These are phyloP conservation scores for Drosophila birchii DNA, from an alignment of 2,888 invertebrate genomes.

Conservation along the genomic window DNA sequence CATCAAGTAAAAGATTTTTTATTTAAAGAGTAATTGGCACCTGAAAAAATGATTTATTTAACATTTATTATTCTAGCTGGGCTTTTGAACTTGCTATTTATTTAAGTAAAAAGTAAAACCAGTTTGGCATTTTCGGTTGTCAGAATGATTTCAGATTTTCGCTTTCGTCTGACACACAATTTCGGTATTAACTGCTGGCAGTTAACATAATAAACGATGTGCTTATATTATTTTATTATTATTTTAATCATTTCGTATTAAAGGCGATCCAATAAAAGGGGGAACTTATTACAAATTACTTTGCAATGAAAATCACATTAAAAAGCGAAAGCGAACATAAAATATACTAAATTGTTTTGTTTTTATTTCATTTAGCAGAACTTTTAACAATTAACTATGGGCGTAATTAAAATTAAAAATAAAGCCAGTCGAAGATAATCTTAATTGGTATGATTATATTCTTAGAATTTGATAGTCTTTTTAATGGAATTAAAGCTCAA, in stretches of 20 bases:
- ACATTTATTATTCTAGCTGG: not conserved
- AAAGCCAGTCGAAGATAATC: not conserved
- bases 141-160: conserved; percentile 10
- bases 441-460: conserved; percentile 3
- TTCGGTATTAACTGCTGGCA: conserved; percentile 12
- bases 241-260: not conserved
- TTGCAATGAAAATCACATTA: not conserved
- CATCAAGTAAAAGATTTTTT: not conserved
- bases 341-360: not conserved
- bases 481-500: not conserved
- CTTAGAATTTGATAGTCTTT: not conserved
- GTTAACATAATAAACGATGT: conserved; percentile 4
- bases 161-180: not conserved
- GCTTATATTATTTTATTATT: conserved; percentile 10
- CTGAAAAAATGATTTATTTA: not conserved
- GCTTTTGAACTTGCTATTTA: conserved; percentile 6
- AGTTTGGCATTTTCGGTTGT: conserved; percentile 3
- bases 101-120: conserved; percentile 6
- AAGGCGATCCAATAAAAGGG: not conserved
- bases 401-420: not conserved
- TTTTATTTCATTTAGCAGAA: not conserved
- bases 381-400: not conserved
- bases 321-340: not conserved
- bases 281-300: not conserved
- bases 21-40: not conserved